Conservation (phyloP, 2,113 vertebrate genomes). For the Donacobius atricapilla region DNA sequence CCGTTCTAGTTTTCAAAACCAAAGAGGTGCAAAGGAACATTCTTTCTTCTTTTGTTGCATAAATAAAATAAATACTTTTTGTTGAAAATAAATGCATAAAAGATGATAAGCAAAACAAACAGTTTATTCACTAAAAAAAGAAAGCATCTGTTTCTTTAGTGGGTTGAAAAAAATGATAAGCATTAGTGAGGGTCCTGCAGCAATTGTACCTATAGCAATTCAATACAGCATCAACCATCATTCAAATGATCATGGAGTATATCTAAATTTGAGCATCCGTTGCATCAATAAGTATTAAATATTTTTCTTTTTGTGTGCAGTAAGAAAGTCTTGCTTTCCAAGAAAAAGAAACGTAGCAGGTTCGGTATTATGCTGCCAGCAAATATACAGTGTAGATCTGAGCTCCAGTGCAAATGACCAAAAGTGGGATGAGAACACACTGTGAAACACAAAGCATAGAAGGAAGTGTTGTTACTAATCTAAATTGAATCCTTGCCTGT, state of each 20-base stretch:
- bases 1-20: neutral
- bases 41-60: neutral
- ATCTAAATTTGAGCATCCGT: neutral
- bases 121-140: neutral
- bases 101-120: neutral
- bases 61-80: too few relatives aligned
- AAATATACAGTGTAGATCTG: neutral
- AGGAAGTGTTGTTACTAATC: neutral
- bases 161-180: neutral
- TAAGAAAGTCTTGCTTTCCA: neutral
- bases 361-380: neutral
- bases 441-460: neutral
- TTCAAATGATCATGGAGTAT: neutral
- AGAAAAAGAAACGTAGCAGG: rapidly evolving
- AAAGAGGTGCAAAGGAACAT: neutral
- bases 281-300: neutral
- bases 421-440: neutral
- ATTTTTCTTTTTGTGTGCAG: neutral
- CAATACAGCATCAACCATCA: neutral
- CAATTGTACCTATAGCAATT: neutral
- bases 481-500: neutral
- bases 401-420: neutral
- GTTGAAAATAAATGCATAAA: too few relatives aligned
- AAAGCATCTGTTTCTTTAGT: neutral
- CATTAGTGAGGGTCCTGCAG: neutral